phyloP scores from a whole-genome alignment of 1,140 invertebrate genomes.

The Pristionchus pacificus region DNA sequence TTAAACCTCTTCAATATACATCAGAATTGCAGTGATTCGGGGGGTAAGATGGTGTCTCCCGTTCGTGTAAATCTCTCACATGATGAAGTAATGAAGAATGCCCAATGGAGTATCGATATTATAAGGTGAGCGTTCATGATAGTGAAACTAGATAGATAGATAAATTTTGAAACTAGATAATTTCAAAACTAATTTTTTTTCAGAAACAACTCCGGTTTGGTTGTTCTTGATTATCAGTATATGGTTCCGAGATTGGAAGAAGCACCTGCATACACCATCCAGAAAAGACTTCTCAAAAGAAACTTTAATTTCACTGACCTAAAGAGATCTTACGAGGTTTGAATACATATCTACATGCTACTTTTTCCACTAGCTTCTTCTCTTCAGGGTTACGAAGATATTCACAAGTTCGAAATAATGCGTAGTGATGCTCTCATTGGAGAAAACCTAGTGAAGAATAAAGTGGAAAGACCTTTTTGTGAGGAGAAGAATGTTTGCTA shows the following conservation, averaged over 20 bases:
- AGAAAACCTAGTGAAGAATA: too few species aligned
- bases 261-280: neutral
- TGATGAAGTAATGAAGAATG: neutral
- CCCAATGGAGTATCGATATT: neutral
- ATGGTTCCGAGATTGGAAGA: neutral
- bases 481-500: too few species aligned
- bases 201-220: neutral
- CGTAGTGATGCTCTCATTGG: too few species aligned
- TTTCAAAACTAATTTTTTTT: neutral
- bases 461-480: too few species aligned
- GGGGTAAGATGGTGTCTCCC: neutral
- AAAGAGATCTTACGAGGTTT: too few species aligned
- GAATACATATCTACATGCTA: neutral
- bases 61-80: neutral
- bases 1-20: neutral
- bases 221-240: neutral
- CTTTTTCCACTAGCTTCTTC: too few species aligned
- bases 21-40: neutral
- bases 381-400: too few species aligned
- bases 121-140: neutral
- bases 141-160: too few species aligned
- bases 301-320: too few species aligned
- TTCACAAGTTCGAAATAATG: too few species aligned
- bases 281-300: too few species aligned
- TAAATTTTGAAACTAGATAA: too few species aligned